Evolutionary conservation across 2,888 invertebrate genomes (phyloP), one percentile per base, ranked within the genome.

Genomic region (Euphydryas editha): DNA sequence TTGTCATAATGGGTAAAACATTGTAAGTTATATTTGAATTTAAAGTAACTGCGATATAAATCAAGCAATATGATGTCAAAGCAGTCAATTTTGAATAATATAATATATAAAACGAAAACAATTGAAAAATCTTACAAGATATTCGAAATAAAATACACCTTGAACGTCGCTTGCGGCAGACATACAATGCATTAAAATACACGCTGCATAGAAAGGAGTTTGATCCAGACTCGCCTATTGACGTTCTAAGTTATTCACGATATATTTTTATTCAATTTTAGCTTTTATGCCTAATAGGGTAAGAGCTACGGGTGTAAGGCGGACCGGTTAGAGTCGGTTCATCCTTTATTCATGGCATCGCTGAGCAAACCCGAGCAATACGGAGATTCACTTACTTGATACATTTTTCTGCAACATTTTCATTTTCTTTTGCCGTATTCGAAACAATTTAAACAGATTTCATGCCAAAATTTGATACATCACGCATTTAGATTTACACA

Each of bases 271-370:
- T n/a, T 15, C 62, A 24, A 67, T 59, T 65, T 30, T 63, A 20
- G 24, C 54, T 15, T 54, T 58, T 68, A 61, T 58, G 54, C 4
- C 3, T 1, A 11, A 24, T 8, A 10, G 1, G 15, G 37, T 62
- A 70, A 37, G 36, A 15, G 37, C n/a, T 46, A 64, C 18, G 15
- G 20, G 44, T 18, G 56, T 51, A 57, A 55, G 30, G 30, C 13
- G 17, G 3, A 15, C n/a, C 11, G 15, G 36, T n/a, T 8, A 36
- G 36, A 24, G 59, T 44, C 21, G 47, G 42, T 65, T 66, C 70
- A 70, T 68, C 55, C 68, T 61, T 68, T 70, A 68, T 70, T 68
- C 68, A 70, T 66, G 61, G 62, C 55, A 36, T 60, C 59, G 51
- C 54, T 56, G 65, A 57, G 49, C 65, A 65, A 65, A 61, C 57